These are phyloP conservation scores for Labeo calbasu DNA, from an alignment of 2,797 vertebrate genomes.

Conservation along the genomic window DNA sequence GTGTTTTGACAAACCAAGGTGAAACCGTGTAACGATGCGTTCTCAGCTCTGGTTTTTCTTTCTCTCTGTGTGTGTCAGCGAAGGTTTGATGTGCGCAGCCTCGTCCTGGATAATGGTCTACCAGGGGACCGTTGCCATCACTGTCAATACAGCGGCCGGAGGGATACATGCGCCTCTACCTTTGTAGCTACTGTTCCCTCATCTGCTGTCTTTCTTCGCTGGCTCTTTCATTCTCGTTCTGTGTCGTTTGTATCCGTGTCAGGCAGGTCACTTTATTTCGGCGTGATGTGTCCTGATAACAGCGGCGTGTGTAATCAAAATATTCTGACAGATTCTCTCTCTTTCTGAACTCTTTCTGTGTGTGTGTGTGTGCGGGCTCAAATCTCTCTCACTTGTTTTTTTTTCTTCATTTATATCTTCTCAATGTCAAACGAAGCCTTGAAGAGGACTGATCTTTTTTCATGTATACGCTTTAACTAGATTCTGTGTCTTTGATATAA, in stretches of 20 bases:
- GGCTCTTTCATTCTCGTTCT: slow-evolving; percentile 73
- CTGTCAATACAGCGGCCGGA: slow-evolving; percentile 92
- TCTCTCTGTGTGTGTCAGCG: slow-evolving; percentile 88
- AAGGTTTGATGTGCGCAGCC: slow-evolving; percentile 94
- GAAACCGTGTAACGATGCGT: slow-evolving; percentile 58
- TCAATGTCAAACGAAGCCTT: slow-evolving; percentile 86
- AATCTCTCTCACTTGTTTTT: slow-evolving; percentile 60
- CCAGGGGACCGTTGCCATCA: slow-evolving; percentile 98
- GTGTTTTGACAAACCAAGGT: slow-evolving; percentile 46
- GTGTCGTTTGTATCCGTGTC: slow-evolving; percentile 65
- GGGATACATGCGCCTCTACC: slow-evolving; percentile 82
- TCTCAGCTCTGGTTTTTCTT: slow-evolving; percentile 71
- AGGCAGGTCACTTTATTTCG: slow-evolving; percentile 85
- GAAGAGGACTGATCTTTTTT: slow-evolving; percentile 85
- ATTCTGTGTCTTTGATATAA: slow-evolving; percentile 89
- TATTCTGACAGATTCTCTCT: slow-evolving; percentile 77
- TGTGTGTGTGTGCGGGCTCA: slow-evolving; percentile 38
- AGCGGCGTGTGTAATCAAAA: slow-evolving; percentile 76
- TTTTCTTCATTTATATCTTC: slow-evolving; percentile 73
- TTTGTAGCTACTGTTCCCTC: slow-evolving; percentile 86
- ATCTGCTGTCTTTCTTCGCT: slow-evolving; percentile 18
- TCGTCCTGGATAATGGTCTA: slow-evolving; percentile 98
- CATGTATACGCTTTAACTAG: slow-evolving; percentile 88
- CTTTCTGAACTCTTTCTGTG: slow-evolving; percentile 7
- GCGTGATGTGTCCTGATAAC: slow-evolving; percentile 85